Evolutionary conservation across 2,113 vertebrate species (phyloP).

Genomic region (Morone chrysops): DNA sequence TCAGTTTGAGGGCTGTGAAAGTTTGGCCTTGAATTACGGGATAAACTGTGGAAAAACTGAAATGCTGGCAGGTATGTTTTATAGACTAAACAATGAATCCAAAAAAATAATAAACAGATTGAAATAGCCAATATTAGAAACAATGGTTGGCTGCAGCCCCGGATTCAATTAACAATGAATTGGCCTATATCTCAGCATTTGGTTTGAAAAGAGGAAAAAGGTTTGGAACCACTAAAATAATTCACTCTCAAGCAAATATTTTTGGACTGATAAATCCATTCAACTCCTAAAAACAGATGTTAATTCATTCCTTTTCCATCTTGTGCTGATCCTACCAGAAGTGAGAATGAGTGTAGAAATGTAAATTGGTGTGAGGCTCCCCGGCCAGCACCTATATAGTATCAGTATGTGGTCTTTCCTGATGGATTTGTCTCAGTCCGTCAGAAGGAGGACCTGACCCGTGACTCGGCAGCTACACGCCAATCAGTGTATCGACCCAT

Average conservation of each 20-base stretch:
- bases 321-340: not conserved
- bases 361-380: slow-evolving; percentile 4
- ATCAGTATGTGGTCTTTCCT: slow-evolving; percentile 21
- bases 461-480: slow-evolving; percentile 30
- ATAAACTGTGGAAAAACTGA: no score
- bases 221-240: not conserved
- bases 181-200: no score
- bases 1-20: no score
- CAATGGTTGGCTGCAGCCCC: no score
- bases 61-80: no score
- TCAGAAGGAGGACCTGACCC: slow-evolving; percentile 33
- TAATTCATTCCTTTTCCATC: not conserved
- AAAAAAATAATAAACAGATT: no score
- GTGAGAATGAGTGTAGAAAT: not conserved
- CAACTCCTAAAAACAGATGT: not conserved
- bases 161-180: no score
- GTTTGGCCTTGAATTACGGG: no score
- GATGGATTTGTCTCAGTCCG: slow-evolving; percentile 51
- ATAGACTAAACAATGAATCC: no score
- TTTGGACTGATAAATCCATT: not conserved
- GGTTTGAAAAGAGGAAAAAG: no score
- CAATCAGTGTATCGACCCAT: slow-evolving; percentile 66
- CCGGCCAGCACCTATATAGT: not conserved
- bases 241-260: not conserved
- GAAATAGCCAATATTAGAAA: no score